A percentile compares a stretch with the other conserved stretches of the same genome.
Evolutionary conservation across 2,797 vertebrate species (phyloP).

Genomic region (Cirrhinus mrigala): DNA sequence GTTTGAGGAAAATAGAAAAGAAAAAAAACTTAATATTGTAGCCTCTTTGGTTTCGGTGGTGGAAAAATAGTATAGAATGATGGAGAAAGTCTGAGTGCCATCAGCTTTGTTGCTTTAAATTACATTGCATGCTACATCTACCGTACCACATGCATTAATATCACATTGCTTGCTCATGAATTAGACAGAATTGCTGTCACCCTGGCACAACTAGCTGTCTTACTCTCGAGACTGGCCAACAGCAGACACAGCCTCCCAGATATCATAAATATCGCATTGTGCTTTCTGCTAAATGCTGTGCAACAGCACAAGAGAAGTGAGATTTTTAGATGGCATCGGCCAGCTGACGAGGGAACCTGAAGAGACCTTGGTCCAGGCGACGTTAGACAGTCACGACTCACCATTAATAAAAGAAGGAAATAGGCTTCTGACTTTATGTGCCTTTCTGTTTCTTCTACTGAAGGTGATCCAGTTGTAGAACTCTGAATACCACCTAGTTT

Average conservation of each 20-base stretch:
- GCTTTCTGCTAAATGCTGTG: slow-evolving; percentile 47
- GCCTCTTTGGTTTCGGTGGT: slow-evolving; percentile 22
- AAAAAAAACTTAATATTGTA: not conserved
- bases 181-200: slow-evolving; percentile 51
- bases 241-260: slow-evolving; percentile 35
- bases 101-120: slow-evolving; percentile 40
- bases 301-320: slow-evolving; percentile 26
- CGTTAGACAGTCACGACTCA: not conserved
- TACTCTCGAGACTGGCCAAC: slow-evolving; percentile 38
- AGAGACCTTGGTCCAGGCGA: slow-evolving; percentile 37
- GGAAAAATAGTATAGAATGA: slow-evolving; percentile 18
- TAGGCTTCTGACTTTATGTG: not conserved
- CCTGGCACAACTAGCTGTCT: slow-evolving; percentile 27
- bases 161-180: slow-evolving; percentile 54
- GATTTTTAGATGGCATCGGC: slow-evolving; percentile 33
- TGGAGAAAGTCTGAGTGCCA: slow-evolving; percentile 8
- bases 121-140: slow-evolving; percentile 28
- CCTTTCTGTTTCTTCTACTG: not conserved
- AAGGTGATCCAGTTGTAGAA: slow-evolving; percentile 2
- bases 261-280: slow-evolving; percentile 49
- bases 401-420: not conserved
- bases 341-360: slow-evolving; percentile 21
- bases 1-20: not conserved
- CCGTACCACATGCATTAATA: slow-evolving; percentile 52
- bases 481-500: not conserved